Evolutionary conservation across 2,888 invertebrate species (phyloP).

Genomic region (Sesamia inferens): DNA sequence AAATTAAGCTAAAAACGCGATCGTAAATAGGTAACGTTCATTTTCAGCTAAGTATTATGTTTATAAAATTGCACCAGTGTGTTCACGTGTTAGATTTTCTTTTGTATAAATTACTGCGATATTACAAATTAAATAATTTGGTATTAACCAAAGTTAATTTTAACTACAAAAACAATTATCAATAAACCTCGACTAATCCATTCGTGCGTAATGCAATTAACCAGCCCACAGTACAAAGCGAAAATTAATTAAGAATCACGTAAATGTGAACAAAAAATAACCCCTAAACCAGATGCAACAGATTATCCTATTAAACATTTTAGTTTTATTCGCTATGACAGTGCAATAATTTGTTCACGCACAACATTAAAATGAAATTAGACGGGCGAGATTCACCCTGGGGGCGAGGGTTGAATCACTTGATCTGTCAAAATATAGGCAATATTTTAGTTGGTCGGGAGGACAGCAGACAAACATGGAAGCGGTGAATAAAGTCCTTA

Average conservation of each 20-base stretch:
- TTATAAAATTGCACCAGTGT: background rate
- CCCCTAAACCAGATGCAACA: slow-evolving; percentile 83
- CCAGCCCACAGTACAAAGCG: slow-evolving; percentile 70
- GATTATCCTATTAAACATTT: slow-evolving; percentile 84
- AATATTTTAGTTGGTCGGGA: slow-evolving; percentile 79
- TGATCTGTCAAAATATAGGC: slow-evolving; percentile 84
- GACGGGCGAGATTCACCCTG: slow-evolving; percentile 79
- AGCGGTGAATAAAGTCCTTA: slow-evolving; percentile 83
- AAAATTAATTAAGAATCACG: slow-evolving; percentile 85
- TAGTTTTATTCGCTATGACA: slow-evolving; percentile 86
- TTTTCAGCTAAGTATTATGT: slow-evolving; percentile 4
- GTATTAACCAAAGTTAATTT: slow-evolving; percentile 61
- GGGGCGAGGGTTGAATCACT: slow-evolving; percentile 79
- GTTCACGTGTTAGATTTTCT: slow-evolving; percentile 5
- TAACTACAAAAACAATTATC: slow-evolving; percentile 73
- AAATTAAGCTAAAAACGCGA: slow-evolving; percentile 21
- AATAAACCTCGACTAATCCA: slow-evolving; percentile 78
- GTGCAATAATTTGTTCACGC: slow-evolving; percentile 88
- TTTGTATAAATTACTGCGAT: slow-evolving; percentile 12
- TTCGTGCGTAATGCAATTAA: slow-evolving; percentile 82
- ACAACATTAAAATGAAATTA: slow-evolving; percentile 88
- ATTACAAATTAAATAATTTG: slow-evolving; percentile 47
- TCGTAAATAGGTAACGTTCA: slow-evolving; percentile 13
- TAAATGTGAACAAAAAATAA: slow-evolving; percentile 79
- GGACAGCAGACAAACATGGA: slow-evolving; percentile 74